phyloP scores from a whole-genome alignment of 2,888 invertebrate species.

The Paralinhomoeus sp. region DNA sequence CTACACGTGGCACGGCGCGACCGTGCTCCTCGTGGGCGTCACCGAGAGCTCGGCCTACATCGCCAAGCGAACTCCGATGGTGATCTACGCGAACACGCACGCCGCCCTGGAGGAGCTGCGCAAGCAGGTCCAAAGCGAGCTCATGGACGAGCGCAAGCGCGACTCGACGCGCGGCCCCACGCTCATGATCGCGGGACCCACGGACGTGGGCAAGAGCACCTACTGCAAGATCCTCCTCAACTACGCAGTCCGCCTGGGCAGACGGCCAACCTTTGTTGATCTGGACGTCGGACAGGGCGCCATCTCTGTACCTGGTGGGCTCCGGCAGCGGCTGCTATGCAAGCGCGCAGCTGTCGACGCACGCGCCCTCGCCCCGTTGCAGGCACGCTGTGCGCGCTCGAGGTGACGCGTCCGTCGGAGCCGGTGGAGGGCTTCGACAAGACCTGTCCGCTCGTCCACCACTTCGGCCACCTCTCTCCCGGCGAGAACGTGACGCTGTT shows the following conservation, averaged over 20 bases:
- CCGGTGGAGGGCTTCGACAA: constrained; percentile 85
- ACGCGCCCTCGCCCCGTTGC: background rate
- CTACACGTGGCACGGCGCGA: constrained; percentile 84
- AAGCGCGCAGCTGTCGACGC: too few species aligned
- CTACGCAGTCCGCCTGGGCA: constrained; percentile 63
- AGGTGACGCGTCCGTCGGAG: constrained; percentile 74
- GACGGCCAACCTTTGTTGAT: constrained; percentile 65
- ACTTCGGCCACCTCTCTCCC: constrained; percentile 65
- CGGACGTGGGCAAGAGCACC: constrained; percentile 88
- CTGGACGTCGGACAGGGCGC: constrained; percentile 64
- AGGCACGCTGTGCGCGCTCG: constrained; percentile 20
- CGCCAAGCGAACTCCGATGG: constrained; percentile 89
- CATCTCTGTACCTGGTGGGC: constrained; percentile 15
- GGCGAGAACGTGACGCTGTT: constrained; percentile 55
- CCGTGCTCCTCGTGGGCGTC: constrained; percentile 57
- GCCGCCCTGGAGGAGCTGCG: constrained; percentile 75
- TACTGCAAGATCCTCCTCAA: constrained; percentile 64
- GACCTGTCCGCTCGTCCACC: constrained; percentile 63
- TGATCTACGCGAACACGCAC: constrained; percentile 76
- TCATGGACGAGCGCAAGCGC: constrained; percentile 10
- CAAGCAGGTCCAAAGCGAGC: constrained; percentile 48
- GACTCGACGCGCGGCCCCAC: constrained; percentile 9
- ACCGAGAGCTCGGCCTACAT: constrained; percentile 77
- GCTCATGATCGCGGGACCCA: constrained; percentile 39
- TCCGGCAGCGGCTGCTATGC: too few species aligned